phyloP scores from a whole-genome alignment of 2,888 invertebrate species.

The Tridacna gigas region DNA sequence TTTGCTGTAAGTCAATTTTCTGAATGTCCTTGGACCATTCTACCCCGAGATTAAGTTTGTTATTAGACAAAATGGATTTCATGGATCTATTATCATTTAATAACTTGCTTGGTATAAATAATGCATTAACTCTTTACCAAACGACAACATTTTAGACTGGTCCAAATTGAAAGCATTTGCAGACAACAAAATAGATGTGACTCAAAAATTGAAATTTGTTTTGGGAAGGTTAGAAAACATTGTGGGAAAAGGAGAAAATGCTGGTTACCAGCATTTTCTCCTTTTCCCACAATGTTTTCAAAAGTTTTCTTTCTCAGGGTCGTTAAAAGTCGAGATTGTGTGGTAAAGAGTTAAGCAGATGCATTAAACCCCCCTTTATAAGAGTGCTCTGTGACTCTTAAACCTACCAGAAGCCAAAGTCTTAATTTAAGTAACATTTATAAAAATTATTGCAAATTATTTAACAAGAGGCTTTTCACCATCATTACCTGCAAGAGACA shows the following conservation, averaged over 20 bases:
- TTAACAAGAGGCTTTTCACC: too few species aligned
- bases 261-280: neutral
- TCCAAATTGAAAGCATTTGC: neutral
- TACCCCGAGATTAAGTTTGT: too few species aligned
- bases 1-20: too few species aligned
- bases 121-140: neutral
- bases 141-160: neutral
- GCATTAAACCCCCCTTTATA: too few species aligned
- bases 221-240: neutral
- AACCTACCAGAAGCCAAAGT: too few species aligned
- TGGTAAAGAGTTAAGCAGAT: neutral
- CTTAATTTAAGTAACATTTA: too few species aligned
- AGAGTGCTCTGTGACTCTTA: too few species aligned
- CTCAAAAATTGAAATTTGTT: neutral
- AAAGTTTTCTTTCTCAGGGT: neutral
- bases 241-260: constrained; percentile 3
- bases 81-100: too few species aligned
- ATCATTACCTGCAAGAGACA: too few species aligned
- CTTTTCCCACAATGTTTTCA: neutral
- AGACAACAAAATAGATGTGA: neutral
- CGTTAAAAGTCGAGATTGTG: neutral
- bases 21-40: too few species aligned
- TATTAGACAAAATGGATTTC: too few species aligned
- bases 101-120: neutral
- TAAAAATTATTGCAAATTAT: too few species aligned